These are phyloP conservation scores for Plusia festucae DNA, from an alignment of 2,888 invertebrate species.

Conservation along the genomic window DNA sequence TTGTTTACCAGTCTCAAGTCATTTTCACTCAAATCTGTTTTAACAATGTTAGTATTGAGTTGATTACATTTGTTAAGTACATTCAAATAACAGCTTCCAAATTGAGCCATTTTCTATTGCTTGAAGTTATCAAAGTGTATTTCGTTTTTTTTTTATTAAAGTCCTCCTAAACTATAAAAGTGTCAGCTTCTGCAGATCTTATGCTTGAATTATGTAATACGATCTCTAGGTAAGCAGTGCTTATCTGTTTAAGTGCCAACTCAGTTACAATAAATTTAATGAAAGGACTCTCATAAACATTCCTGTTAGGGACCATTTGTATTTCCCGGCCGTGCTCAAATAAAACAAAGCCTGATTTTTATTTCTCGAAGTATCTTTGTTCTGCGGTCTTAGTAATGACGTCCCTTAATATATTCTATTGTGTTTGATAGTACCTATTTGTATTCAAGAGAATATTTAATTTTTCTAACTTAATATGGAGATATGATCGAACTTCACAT, in stretches of 20 bases:
- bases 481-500: constrained; percentile 6
- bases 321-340: constrained; percentile 53
- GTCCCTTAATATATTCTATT: constrained; percentile 54
- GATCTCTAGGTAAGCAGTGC: constrained; percentile 38
- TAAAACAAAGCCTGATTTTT: constrained; percentile 61
- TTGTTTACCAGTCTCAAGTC: constrained; percentile 20
- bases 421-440: constrained; percentile 42
- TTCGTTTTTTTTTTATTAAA: constrained; percentile 6
- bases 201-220: constrained; percentile 30
- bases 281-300: constrained; percentile 57
- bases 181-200: neutral
- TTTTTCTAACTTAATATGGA: constrained; percentile 2
- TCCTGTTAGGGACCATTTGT: constrained; percentile 55
- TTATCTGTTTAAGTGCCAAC: constrained; percentile 43
- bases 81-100: neutral
- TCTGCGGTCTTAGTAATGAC: constrained; percentile 61
- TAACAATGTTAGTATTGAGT: too few relatives aligned
- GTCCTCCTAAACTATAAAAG: constrained; percentile 13
- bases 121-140: too few relatives aligned
- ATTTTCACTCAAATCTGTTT: too few relatives aligned
- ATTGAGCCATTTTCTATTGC: neutral
- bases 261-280: constrained; percentile 54
- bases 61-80: neutral
- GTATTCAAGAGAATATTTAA: neutral
- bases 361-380: constrained; percentile 57